Conservation (phyloP, 2,797 vertebrate species). For the Tenualosa ilisha region DNA sequence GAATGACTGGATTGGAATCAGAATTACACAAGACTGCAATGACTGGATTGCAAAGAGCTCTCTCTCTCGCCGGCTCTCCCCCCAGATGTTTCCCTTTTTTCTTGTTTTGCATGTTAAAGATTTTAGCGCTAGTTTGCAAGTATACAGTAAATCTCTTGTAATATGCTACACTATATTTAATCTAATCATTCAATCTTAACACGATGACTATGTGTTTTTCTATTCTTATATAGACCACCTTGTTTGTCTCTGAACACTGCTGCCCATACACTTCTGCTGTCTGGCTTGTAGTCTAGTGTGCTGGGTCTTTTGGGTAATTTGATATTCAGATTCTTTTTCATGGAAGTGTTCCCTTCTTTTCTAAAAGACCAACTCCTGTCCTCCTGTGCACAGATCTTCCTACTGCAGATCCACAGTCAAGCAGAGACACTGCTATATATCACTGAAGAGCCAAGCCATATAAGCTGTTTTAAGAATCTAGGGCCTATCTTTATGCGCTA, state of each 20-base stretch:
- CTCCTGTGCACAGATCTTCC: neutral
- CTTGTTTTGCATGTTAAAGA: neutral
- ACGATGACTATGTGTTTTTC: neutral
- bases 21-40: neutral
- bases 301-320: neutral
- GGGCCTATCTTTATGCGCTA: neutral
- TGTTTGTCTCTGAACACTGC: neutral
- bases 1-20: neutral
- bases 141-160: neutral
- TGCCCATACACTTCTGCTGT: neutral
- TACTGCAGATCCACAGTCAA: neutral
- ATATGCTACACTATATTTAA: neutral
- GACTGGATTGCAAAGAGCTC: neutral
- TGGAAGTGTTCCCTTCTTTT: neutral
- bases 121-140: neutral
- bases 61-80: neutral
- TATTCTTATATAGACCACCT: neutral
- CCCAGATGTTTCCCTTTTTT: neutral
- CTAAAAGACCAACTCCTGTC: neutral
- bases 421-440: neutral
- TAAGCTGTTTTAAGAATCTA: neutral
- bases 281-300: neutral
- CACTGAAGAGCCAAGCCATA: neutral
- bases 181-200: neutral
- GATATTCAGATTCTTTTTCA: neutral